Base-by-base conservation (phyloP, 2,113 vertebrate species). In the Nesoenas mayeri region DNA sequence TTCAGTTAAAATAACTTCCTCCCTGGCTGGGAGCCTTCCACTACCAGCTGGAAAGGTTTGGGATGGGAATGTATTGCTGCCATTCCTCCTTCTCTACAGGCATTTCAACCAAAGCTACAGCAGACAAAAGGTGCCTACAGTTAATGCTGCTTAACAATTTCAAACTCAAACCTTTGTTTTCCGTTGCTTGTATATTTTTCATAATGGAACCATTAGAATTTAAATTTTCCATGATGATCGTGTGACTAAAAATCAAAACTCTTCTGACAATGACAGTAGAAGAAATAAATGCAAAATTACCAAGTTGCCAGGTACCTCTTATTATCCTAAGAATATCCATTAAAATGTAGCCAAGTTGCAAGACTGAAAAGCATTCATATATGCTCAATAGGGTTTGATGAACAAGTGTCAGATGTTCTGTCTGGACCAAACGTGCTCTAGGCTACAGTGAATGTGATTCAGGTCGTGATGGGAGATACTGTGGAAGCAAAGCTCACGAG, bases 1-100 rank as follows among this genome's bases (percentile, higher is more conserved):
- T 95, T 94, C 50, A 73, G 61, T 87, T 65, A 69, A 89, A 94
- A 85, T 79, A 93, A 84, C 80, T 93, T 91, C 61, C 32, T 88
- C 15, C 71, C 42, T 84, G 38, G 31, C 6, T 91, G 93, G 56
- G 70, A 94, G 58, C 61, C 77, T 93, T 92, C 73, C 31, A 20
- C 64, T 91, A 3, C 54, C 32, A 89, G 40, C 67, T 92, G 66
- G 57, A 69, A 72, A 91, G 80, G 62, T 85, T 92, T 77, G 70
- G 57, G 58, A 73, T 47, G 54, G 62, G 77, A 81, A 65, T 50
- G 17, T 38, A 11, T 61, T 85, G 93, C 66, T 79, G 44, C 69
- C 36, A 13, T 86, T 88, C 75, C 51, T 79, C 62, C 22, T 50
- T 42, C 79, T 90, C 56, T 67, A 51, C 38, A 86, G 77, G 58